A percentile compares a stretch with the other conserved stretches of the same genome.
Evolutionary conservation across 2,888 invertebrate species (phyloP).

Genomic region (Nomada goodeniana): DNA sequence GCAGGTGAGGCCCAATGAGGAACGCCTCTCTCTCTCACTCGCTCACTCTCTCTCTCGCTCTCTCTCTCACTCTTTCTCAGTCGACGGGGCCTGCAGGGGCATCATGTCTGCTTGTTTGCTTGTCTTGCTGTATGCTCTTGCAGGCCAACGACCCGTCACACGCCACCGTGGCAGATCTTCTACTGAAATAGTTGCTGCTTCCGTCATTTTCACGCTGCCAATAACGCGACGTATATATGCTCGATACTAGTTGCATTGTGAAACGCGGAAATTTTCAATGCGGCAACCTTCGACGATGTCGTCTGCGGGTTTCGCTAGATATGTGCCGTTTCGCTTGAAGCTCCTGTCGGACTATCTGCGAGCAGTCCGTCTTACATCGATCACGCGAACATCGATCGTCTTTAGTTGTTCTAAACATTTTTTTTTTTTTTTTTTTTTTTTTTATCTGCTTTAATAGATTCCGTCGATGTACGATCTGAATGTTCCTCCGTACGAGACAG

Average conservation of each 20-base stretch:
- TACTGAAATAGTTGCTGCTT: constrained; percentile 54
- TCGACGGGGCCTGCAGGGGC: constrained; percentile 66
- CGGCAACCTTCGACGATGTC: neutral
- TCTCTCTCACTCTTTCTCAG: constrained; percentile 33
- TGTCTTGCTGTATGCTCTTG: constrained; percentile 68
- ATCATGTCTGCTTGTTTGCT: constrained; percentile 71
- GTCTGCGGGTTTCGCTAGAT: neutral
- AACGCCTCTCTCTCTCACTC: constrained; percentile 63
- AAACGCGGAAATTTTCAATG: neutral
- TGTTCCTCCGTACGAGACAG: neutral
- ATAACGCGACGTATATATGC: neutral
- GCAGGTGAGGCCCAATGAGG: constrained; percentile 81
- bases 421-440: too few relatives aligned
- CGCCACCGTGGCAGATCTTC: constrained; percentile 52
- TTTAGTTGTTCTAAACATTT: neutral
- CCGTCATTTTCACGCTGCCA: constrained; percentile 44
- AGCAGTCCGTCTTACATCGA: too few relatives aligned
- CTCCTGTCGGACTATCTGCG: too few relatives aligned
- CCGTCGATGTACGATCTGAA: too few relatives aligned
- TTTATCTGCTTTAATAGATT: neutral
- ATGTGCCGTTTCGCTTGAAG: neutral
- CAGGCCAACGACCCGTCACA: constrained; percentile 75
- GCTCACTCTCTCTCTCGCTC: too few relatives aligned
- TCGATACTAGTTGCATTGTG: neutral
- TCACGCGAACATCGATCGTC: neutral